phyloP scores from a whole-genome alignment of 2,888 invertebrate genomes.

The Aricia artaxerxes region DNA sequence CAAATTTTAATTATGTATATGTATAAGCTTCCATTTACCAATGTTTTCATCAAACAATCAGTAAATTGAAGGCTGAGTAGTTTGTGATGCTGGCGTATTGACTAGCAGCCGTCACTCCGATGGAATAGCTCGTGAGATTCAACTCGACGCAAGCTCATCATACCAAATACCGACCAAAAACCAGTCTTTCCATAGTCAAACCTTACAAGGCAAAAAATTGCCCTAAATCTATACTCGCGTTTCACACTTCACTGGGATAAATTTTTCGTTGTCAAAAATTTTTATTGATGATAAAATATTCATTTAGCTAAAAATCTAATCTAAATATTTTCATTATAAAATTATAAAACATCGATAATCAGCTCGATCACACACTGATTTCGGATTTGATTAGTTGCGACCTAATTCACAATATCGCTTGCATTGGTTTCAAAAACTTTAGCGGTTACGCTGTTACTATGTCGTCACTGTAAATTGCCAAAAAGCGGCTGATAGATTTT shows the following conservation, averaged over 20 bases:
- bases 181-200: slow-evolving; percentile 12
- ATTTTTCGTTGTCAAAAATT: slow-evolving; percentile 66
- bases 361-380: not conserved
- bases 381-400: not conserved
- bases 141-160: slow-evolving; percentile 51
- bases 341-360: slow-evolving; percentile 28
- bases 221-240: slow-evolving; percentile 41
- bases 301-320: slow-evolving; percentile 27
- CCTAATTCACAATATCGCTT: not conserved
- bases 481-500: not conserved
- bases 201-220: not conserved
- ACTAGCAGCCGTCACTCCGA: slow-evolving; percentile 72
- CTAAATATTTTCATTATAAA: slow-evolving; percentile 30
- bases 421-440: too few species aligned
- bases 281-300: slow-evolving; percentile 46
- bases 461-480: not conserved
- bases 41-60: not conserved
- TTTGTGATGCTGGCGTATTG: slow-evolving; percentile 74
- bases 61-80: slow-evolving; percentile 30
- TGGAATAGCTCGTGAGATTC: slow-evolving; percentile 60
- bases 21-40: not conserved
- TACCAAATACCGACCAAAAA: slow-evolving; percentile 32
- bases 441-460: not conserved
- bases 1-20: not conserved
- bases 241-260: slow-evolving; percentile 48